phyloP scores from a whole-genome alignment of 2,888 invertebrate genomes.

The Nematopogon swammerdamellus region DNA sequence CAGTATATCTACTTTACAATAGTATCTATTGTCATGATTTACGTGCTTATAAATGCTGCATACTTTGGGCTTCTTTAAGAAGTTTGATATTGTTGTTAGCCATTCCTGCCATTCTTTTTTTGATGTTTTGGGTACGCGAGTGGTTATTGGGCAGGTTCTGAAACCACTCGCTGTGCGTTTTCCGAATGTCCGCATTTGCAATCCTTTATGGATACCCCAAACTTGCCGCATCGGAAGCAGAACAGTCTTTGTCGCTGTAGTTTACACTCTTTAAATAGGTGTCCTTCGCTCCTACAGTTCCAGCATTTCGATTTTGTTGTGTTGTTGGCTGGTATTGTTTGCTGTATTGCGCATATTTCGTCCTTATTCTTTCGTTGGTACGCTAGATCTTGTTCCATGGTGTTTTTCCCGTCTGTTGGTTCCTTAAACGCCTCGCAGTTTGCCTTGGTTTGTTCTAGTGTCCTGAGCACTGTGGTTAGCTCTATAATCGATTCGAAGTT shows the following conservation, averaged over 20 bases:
- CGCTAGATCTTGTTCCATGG: slow-evolving; percentile 1
- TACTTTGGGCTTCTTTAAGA: too few species aligned
- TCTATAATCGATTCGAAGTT: slow-evolving; percentile 5
- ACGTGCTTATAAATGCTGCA: too few species aligned
- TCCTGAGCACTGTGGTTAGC: slow-evolving; percentile 3
- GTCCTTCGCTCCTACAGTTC: slow-evolving; percentile 10
- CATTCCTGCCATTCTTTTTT: slow-evolving; percentile 8
- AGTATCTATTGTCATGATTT: too few species aligned
- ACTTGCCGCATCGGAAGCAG: slow-evolving; percentile 10
- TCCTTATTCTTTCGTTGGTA: not conserved
- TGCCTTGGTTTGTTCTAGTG: slow-evolving; percentile 6
- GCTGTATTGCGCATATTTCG: not conserved
- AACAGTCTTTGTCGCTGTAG: slow-evolving; percentile 8
- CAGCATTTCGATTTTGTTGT: slow-evolving; percentile 6
- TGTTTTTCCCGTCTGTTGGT: not conserved
- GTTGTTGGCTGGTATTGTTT: too few species aligned
- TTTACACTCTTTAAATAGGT: slow-evolving; percentile 7
- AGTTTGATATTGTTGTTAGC: not conserved
- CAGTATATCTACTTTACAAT: too few species aligned
- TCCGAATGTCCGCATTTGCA: slow-evolving; percentile 9
- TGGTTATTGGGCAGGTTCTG: slow-evolving; percentile 4
- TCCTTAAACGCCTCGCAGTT: slow-evolving; percentile 6
- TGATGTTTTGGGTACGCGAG: too few species aligned
- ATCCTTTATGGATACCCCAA: slow-evolving; percentile 8
- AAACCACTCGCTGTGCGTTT: slow-evolving; percentile 7